Percentiles rank a stretch among this genome's conserved stretches.
phyloP scores from a whole-genome alignment of 2,797 vertebrate species.

The Paedocypris micromegethes region DNA sequence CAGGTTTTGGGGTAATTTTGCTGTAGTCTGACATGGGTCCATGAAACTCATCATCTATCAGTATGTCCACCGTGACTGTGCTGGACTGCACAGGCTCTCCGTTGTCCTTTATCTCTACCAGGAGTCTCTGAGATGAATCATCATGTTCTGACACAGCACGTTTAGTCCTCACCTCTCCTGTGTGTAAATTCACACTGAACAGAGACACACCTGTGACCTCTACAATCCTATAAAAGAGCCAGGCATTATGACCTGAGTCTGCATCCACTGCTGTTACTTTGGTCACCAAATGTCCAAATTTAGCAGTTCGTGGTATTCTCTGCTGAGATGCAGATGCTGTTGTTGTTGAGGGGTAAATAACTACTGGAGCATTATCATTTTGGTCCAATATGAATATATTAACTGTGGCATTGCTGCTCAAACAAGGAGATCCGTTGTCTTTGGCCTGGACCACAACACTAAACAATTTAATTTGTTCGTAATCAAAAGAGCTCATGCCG shows the following conservation, averaged over 20 bases:
- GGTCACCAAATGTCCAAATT: constrained; percentile 64
- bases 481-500: constrained; percentile 60
- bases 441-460: constrained; percentile 31
- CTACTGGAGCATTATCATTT: constrained; percentile 51
- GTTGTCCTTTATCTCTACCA: constrained; percentile 52
- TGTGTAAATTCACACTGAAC: constrained; percentile 56
- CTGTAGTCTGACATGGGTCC: constrained; percentile 57
- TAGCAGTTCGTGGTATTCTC: constrained; percentile 55
- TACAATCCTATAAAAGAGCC: constrained; percentile 53
- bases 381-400: constrained; percentile 51
- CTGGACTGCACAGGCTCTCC: constrained; percentile 53
- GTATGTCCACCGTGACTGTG: constrained; percentile 53
- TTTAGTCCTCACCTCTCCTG: constrained; percentile 61
- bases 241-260: constrained; percentile 69
- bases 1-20: constrained; percentile 44
- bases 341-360: constrained; percentile 47
- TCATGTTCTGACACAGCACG: constrained; percentile 57
- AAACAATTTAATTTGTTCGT: constrained; percentile 51
- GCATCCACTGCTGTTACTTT: constrained; percentile 69
- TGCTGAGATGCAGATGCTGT: constrained; percentile 48
- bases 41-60: constrained; percentile 52
- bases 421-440: constrained; percentile 48
- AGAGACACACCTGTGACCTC: constrained; percentile 47
- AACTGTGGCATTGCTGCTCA: constrained; percentile 61
- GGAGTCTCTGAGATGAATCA: constrained; percentile 52